Conservation (phyloP, 2,797 vertebrate genomes). For the Tenualosa ilisha region DNA sequence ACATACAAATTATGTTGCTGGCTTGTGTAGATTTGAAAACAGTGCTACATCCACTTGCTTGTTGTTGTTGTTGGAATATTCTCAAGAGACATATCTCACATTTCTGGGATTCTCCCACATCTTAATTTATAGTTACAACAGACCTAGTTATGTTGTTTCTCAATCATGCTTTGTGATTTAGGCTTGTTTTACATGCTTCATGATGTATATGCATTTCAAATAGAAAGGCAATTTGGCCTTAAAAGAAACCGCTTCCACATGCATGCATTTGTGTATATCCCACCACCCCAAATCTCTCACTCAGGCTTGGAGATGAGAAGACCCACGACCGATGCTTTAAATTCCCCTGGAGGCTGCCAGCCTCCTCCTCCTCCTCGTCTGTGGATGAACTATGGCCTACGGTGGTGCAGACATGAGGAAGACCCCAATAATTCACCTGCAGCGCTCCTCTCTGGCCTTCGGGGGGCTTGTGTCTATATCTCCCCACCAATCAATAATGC, state of each 20-base stretch:
- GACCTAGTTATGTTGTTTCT: not conserved
- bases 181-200: too few relatives aligned
- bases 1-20: not conserved
- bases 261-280: not conserved
- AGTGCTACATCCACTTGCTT: not conserved
- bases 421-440: conserved; percentile 22
- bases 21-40: not conserved
- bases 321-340: not conserved
- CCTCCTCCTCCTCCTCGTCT: not conserved
- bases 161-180: not conserved
- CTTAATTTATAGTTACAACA: not conserved
- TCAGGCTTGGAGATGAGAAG: not conserved
- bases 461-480: not conserved
- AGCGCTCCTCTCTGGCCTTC: not conserved
- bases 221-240: not conserved
- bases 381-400: conserved; percentile 15
- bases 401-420: not conserved
- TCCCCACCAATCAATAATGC: conserved; percentile 6
- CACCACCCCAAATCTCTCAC: not conserved
- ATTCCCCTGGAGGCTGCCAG: not conserved
- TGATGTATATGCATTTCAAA: not conserved
- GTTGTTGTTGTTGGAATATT: not conserved
- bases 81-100: not conserved
- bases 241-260: not conserved
- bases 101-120: not conserved